Base-by-base conservation (phyloP, 2,113 vertebrate genomes). In the Rhabdornis inornatus region DNA sequence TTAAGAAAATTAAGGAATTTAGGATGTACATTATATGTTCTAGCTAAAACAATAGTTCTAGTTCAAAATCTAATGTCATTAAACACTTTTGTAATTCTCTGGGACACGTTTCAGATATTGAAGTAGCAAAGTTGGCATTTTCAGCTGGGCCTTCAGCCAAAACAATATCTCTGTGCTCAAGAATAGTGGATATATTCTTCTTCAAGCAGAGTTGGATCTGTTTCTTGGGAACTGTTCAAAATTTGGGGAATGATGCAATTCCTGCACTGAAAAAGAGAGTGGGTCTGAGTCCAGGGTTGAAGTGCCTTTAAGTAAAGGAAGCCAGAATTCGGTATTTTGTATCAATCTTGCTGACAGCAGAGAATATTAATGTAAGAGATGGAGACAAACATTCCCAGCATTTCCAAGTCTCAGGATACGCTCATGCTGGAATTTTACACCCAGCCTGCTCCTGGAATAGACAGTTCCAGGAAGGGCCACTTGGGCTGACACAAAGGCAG, bases 1-100 rank as follows among this genome's bases (percentile, higher is more conserved):
- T 96, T 94, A 93, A 90, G 20, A 69, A 95, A 95, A 96, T 94
- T 92, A 95, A 77, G 53, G 64, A 82, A 74, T 94, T 95, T 94
- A 55, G 75, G 49, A 68, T 63, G 22, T 66, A 78, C 28, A 70
- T 77, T 44, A 39, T 70, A 72, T 21, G 6, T 92, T 94, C 70
- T 68, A 92, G n/a, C 65, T 57, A 94, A 92, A 93, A 91, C 81
- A 95, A 95, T 78, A 78, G 82, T 45, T 94, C 69, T 84, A 72
- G 69, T 84, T 88, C 55, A 61, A 95, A 89, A 90, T 42, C 31
- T 90, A 59, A 83, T 79, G 19, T 65, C 91, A 88, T 88, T 91
- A 96, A 77, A 31, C 45, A 35, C 31, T 87, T 78, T 15, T 70
- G 22, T 66, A 80, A 84, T 82, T 94, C 80, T 80, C 65, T 68